Conservation (phyloP, 2,888 invertebrate species). For the Dryobota labecula region DNA sequence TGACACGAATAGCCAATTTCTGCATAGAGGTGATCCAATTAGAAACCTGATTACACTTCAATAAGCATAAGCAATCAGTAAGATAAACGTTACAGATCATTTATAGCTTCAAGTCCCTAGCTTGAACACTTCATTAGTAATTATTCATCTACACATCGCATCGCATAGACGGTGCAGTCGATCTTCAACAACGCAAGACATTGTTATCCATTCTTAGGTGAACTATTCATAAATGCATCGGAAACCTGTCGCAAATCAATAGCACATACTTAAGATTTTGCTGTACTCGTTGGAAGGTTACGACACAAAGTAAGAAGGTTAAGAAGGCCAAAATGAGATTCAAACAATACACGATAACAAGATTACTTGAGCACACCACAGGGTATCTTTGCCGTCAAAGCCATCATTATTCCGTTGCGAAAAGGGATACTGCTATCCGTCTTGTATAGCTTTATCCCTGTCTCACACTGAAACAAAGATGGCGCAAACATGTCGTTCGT, state of each 20-base stretch:
- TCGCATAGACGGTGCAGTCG: background rate
- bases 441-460: background rate
- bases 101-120: slow-evolving; percentile 2
- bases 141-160: background rate
- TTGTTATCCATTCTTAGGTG: slow-evolving; percentile 22
- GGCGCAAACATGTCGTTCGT: background rate
- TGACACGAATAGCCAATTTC: background rate
- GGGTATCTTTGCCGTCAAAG: background rate
- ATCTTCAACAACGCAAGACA: background rate
- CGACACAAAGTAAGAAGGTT: background rate
- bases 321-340: slow-evolving; percentile 19
- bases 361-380: background rate
- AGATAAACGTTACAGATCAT: slow-evolving; percentile 25
- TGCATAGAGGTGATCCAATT: slow-evolving; percentile 4
- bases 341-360: background rate
- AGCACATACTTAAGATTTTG: slow-evolving; percentile 48
- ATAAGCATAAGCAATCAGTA: slow-evolving; percentile 14
- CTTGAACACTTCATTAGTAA: slow-evolving; percentile 15
- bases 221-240: slow-evolving; percentile 30
- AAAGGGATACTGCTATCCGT: background rate
- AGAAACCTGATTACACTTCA: slow-evolving; percentile 3
- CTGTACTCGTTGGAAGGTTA: slow-evolving; percentile 47
- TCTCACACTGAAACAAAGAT: too few species aligned
- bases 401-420: background rate
- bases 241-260: slow-evolving; percentile 54